Evolutionary conservation across 2,888 invertebrate genomes (phyloP).

Genomic region (Isoperla grammatica): DNA sequence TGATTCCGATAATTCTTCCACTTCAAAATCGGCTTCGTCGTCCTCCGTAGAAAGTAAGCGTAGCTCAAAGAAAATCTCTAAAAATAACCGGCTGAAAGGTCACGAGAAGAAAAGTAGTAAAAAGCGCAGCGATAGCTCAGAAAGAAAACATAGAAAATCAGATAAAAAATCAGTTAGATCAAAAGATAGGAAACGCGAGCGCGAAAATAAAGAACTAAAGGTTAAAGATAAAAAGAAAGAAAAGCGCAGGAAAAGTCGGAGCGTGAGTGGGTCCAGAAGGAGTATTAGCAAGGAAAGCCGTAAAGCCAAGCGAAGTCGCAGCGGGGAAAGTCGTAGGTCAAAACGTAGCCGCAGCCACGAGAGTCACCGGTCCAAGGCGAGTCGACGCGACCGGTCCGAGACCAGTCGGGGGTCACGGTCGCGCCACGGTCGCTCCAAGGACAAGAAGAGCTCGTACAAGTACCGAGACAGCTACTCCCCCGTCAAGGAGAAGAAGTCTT

Average conservation of each 20-base stretch:
- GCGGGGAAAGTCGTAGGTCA: conserved; percentile 38
- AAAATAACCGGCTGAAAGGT: conserved; percentile 16
- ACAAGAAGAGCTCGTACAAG: background rate
- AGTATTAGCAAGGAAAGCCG: conserved; percentile 28
- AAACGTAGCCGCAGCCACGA: conserved; percentile 28
- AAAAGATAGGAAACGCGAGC: conserved; percentile 14
- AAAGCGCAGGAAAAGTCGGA: conserved; percentile 25
- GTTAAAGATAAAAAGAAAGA: conserved; percentile 19
- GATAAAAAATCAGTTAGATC: background rate
- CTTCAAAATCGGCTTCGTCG: conserved; percentile 21
- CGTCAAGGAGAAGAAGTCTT: conserved; percentile 1
- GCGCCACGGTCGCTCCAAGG: background rate
- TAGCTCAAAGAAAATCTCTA: conserved; percentile 24
- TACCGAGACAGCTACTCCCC: conserved; percentile 1
- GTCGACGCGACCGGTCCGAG: background rate
- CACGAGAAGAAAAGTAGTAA: conserved; percentile 24
- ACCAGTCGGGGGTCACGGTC: too few species aligned
- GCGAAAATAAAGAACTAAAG: conserved; percentile 16
- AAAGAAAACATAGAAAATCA: background rate
- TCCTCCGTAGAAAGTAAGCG: conserved; percentile 23
- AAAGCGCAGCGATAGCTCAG: conserved; percentile 2
- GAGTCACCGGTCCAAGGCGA: conserved; percentile 1
- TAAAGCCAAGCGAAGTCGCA: conserved; percentile 18
- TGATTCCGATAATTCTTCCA: conserved; percentile 28
- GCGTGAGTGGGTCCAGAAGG: conserved; percentile 20